Evolutionary conservation across 2,113 vertebrate genomes (phyloP), one percentile per base, ranked within the genome.

Genomic region (Gobio gobio): DNA sequence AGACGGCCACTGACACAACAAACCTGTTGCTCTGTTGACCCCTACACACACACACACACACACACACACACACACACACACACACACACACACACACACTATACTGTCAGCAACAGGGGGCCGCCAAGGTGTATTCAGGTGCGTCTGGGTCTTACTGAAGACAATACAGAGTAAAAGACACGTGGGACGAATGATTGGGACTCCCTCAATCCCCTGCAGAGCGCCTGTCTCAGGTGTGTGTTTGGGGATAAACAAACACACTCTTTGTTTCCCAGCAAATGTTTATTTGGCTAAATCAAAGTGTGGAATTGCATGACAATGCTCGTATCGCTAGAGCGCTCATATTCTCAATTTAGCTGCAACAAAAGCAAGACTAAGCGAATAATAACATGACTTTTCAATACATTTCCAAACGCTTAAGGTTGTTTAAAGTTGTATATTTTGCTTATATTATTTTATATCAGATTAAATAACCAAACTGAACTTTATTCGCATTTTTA

Each of bases 201-300:
- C 47, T 56, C 81, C 66, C 33, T 26, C 64, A 40, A n/a, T 72
- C 84, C 86, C 88, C 88, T 26, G n/a, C 74, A 3, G 84, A 79
- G 90, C 29, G 88, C 88, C 87, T 86, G 91, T 90, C 88, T 87
- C 89, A 90, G 87, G 89, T 91, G 88, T 83, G 89, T 87, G 87
- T 91, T 89, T 89, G 85, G 83, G 83, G 78, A 84, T 90, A 88
- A 92, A 90, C 89, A 90, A 90, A 90, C 83, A 89, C 66, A 13
- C 56, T 76, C 85, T 88, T 85, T 90, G 84, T 90, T 76, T 73
- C 47, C 36, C 63, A 49, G 56, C 83, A 85, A 88, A 85, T 88
- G 88, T 87, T 90, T 89, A 90, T 92, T 87, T 85, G 80, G 68
- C 29, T 70, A 64, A 90, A 91, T 87, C 86, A 89, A 88, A 90